Evolutionary conservation across 2,888 invertebrate species (phyloP), one percentile per base, ranked within the genome.

Genomic region (Brachypterus glaber): DNA sequence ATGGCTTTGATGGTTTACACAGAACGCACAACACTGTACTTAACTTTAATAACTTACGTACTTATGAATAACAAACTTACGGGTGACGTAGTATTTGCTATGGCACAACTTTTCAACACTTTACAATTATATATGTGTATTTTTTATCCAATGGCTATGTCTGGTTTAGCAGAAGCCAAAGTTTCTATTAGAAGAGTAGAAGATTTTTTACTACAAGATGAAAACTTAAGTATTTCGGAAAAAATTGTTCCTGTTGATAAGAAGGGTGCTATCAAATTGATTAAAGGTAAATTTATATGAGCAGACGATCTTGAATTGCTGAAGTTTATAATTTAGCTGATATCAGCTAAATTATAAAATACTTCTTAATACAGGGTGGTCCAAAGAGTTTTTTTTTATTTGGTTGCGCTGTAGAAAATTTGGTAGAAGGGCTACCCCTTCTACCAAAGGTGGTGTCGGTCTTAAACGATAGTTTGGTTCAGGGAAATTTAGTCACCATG

Each of bases 11-110:
- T 76, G 58, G 82, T 91, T 31, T 90, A 88, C 59, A 86, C 90
- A 0, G 85, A 89, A 56, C 78, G 92, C 46, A 74, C 89, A 33
- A 83, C 90, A 2, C 69, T 91, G 7, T 88, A 83, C 58, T 76
- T 86, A 43, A 87, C 88, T 2, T 72, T 93, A 36, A 70, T 87
- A 31, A 74, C 82, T 1, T 88, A 80, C 57, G 81, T 84, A 8
- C 67, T 88, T 2, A 65, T 78, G 49, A 85, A 82, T 11, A 55
- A 69, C 39, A 46, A 42, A 8, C 54, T 70, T 44, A 64, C 67
- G 5, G 71, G 78, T 0, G 78, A 79, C 38, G 73, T 79, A 53
- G 81, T 82, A 0, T 86, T 85, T 62, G 79, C 85, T 0, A 70
- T 83, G 53, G 82, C 85, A 3, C 83, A 83, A 53, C 82, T 83